Evolutionary conservation across 2,113 vertebrate species (phyloP), one percentile per base, ranked within the genome.

Genomic region (Mirounga angustirostris): DNA sequence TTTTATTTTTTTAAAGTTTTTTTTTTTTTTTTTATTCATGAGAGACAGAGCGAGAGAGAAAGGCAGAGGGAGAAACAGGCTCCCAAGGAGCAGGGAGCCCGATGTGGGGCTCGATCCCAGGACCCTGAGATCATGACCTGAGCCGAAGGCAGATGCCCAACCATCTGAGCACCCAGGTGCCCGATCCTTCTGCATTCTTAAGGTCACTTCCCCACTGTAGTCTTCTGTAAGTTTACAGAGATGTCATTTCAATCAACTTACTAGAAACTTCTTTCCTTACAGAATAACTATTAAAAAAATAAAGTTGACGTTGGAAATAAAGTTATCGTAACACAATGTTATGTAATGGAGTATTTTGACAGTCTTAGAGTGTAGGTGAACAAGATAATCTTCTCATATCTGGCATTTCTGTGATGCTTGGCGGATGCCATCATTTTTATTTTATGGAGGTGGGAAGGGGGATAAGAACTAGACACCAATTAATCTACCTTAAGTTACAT

Each of bases 341-440:
- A 84, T 36, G 8, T 36, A 36, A 24, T 87, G 56, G 50, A 89
- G 3, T 52, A 91, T 82, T 97, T 92, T 80, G 33, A 96, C 40
- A 67, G 56, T 93, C 16, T 79, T 59, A 90, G 16, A 0, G 18
- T 56, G 2, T 83, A 74, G 59, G 59, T 86, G 54, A 89, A 78
- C 50, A 89, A 69, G 92, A 76, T 78, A 54, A 46, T 71, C 10
- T 54, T 79, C 91, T 71, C 78, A 91, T 76, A 94, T 80, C 46
- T 91, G 50, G 46, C 59, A 91, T 96, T 76, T 40, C 36, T 36
- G 43, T 65, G 56, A 63, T 89, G 46, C 4, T 95, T 91, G 78
- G 82, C 33, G 80, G 65, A 33, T 46, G 19, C 28, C 61, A 97
- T 73, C 52, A 78, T 90, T 98, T 97, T 91, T 94, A 97, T 96